Conservation (phyloP, 2,888 invertebrate species). For the Thymelicus acteon region DNA sequence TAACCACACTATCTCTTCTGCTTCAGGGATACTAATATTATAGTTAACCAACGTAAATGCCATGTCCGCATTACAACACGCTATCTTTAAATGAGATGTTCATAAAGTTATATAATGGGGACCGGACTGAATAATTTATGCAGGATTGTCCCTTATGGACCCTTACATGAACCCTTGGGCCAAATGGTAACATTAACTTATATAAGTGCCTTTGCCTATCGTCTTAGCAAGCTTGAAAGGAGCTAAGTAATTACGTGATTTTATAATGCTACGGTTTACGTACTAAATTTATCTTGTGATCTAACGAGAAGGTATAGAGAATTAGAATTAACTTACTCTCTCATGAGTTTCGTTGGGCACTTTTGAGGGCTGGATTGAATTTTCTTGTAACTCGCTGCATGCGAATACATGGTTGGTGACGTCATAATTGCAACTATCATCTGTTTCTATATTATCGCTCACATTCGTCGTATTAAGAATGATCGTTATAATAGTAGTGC, state of each 20-base stretch:
- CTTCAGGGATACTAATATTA: not conserved
- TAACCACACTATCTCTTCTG: not conserved
- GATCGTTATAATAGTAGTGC: no score
- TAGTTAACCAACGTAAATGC: not conserved
- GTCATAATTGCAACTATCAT: no score
- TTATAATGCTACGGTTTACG: constrained; percentile 13
- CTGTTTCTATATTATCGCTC: no score
- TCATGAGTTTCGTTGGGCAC: no score
- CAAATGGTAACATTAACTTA: constrained; percentile 22
- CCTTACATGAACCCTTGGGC: constrained; percentile 28
- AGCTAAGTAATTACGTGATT: constrained; percentile 29
- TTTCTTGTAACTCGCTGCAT: no score
- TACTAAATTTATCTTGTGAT: not conserved
- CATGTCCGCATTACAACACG: constrained; percentile 11
- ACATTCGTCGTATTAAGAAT: no score
- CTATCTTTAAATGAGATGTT: constrained; percentile 33
- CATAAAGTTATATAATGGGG: constrained; percentile 34
- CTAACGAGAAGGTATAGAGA: not conserved
- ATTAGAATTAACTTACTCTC: no score
- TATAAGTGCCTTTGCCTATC: constrained; percentile 14
- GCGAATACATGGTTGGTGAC: no score
- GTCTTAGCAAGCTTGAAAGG: constrained; percentile 18
- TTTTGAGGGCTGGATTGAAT: no score
- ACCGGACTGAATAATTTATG: constrained; percentile 34
- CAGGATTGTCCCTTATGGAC: constrained; percentile 30